These are phyloP conservation scores for Formica exsecta DNA, from an alignment of 1,140 invertebrate genomes.

Conservation along the genomic window DNA sequence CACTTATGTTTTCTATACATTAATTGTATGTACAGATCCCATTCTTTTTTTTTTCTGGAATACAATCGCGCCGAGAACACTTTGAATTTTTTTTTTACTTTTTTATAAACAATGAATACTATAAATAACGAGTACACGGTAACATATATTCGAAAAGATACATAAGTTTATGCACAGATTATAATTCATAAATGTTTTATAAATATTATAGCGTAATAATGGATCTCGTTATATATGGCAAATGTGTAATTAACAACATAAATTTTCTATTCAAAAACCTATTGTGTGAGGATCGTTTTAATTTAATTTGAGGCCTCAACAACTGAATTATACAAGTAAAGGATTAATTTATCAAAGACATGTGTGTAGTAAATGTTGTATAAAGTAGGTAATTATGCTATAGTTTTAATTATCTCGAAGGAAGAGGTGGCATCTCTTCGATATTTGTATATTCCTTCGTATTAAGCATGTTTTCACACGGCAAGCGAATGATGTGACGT, in stretches of 20 bases:
- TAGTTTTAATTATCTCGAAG: conserved; percentile 74
- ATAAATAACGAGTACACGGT: conserved; percentile 15
- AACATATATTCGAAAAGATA: conserved; percentile 27
- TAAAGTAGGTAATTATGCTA: conserved; percentile 78
- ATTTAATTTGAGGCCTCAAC: conserved; percentile 20
- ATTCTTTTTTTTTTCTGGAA: conserved; percentile 6
- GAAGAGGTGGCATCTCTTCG: conserved; percentile 68
- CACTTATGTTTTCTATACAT: neutral
- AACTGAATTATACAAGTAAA: conserved; percentile 79
- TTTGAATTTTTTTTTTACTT: neutral
- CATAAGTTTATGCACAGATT: conserved; percentile 38
- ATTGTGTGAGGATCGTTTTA: neutral
- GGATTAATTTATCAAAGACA: conserved; percentile 75
- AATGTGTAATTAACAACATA: conserved; percentile 18
- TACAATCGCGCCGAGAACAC: neutral
- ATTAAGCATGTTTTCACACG: conserved; percentile 66
- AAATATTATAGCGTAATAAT: conserved; percentile 38
- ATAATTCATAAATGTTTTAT: conserved; percentile 54
- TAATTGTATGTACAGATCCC: conserved; percentile 27
- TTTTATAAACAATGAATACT: neutral
- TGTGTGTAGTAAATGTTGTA: conserved; percentile 81
- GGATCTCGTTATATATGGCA: conserved; percentile 40
- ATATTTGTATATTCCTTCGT: conserved; percentile 75
- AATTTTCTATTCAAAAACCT: conserved; percentile 35
- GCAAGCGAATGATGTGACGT: conserved; percentile 59